Evolutionary conservation across 1,140 invertebrate genomes (phyloP).

Genomic region (Leucophenga varia): DNA sequence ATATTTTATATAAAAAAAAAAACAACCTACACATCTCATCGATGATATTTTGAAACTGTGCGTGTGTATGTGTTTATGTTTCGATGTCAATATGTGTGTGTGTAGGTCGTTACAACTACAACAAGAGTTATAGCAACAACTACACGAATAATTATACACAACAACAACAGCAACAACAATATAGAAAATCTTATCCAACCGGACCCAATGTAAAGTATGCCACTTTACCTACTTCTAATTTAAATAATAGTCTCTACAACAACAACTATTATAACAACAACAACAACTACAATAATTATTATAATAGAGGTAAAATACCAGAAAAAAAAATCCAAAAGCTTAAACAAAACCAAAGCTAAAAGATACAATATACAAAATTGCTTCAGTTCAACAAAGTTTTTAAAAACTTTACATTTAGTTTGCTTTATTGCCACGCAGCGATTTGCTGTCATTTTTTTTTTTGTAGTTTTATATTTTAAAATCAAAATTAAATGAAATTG

Average conservation of each 20-base stretch:
- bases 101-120: slow-evolving; percentile 45
- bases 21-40: no score
- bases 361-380: no score
- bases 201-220: slow-evolving; percentile 25
- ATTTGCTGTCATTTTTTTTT: no score
- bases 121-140: slow-evolving; percentile 22
- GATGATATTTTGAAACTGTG: no score
- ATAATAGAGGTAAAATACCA: slow-evolving; percentile 43
- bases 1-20: no score
- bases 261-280: slow-evolving; percentile 20
- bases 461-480: no score
- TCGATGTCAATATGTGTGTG: slow-evolving; percentile 14
- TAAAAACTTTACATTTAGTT: background rate
- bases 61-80: no score
- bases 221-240: slow-evolving; percentile 33
- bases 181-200: slow-evolving; percentile 45
- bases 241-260: slow-evolving; percentile 22
- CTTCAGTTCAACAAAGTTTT: background rate
- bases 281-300: slow-evolving; percentile 34
- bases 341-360: no score
- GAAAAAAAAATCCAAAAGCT: no score
- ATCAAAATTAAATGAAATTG: no score
- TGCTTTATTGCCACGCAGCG: no score
- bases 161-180: slow-evolving; percentile 37
- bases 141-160: slow-evolving; percentile 12